Evolutionary conservation across 2,888 invertebrate species (phyloP).

Genomic region (Mythimna vitellina): DNA sequence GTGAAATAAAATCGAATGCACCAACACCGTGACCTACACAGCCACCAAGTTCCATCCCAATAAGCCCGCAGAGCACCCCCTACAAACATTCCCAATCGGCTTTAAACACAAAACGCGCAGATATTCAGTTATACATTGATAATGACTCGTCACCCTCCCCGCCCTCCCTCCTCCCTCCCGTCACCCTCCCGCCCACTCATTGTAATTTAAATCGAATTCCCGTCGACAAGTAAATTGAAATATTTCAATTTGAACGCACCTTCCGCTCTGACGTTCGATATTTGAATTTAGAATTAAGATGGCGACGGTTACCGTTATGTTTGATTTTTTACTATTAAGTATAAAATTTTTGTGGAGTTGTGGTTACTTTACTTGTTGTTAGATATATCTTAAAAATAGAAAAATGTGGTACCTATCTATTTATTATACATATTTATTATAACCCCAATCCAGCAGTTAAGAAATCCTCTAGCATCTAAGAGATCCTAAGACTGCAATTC

Average conservation of each 20-base stretch:
- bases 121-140: conserved; percentile 87
- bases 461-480: too few relatives aligned
- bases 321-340: conserved; percentile 7
- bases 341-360: too few relatives aligned
- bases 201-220: conserved; percentile 90
- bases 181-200: conserved; percentile 75
- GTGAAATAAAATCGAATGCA: neutral
- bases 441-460: too few relatives aligned
- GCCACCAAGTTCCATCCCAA: neutral
- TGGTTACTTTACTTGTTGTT: too few relatives aligned
- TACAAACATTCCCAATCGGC: conserved; percentile 63
- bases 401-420: too few relatives aligned
- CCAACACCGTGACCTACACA: neutral
- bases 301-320: conserved; percentile 66
- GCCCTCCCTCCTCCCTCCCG: conserved; percentile 41
- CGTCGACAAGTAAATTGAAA: conserved; percentile 89
- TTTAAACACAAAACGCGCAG: conserved; percentile 75
- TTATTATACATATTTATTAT: too few relatives aligned
- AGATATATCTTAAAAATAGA: too few relatives aligned
- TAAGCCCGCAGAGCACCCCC: conserved; percentile 39
- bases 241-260: conserved; percentile 88
- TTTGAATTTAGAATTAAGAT: conserved; percentile 83
- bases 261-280: conserved; percentile 76
- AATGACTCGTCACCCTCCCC: conserved; percentile 73
- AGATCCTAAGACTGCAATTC: too few relatives aligned